Percentiles rank a stretch among this genome's conserved stretches.
phyloP scores from a whole-genome alignment of 1,140 invertebrate genomes.

The Cherax quadricarinatus region DNA sequence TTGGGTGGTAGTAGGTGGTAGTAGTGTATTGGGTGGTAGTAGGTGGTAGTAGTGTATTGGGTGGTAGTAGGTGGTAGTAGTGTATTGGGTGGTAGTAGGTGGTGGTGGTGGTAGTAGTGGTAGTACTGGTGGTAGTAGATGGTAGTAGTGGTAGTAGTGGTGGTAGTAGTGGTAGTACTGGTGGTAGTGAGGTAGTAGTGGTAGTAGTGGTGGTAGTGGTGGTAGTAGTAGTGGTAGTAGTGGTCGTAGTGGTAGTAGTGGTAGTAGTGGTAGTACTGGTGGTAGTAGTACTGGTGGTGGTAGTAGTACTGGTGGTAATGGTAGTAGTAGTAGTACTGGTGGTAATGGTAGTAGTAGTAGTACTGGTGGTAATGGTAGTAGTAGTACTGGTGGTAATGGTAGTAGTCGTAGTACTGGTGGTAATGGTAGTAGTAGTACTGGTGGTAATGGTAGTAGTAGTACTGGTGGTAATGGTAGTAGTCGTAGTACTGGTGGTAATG shows the following conservation, averaged over 20 bases:
- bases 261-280: slow-evolving; percentile 1
- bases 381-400: neutral
- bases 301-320: neutral
- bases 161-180: neutral
- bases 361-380: neutral
- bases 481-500: neutral
- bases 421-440: neutral
- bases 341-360: neutral
- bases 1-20: neutral
- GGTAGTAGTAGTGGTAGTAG: slow-evolving; percentile 3
- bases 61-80: neutral
- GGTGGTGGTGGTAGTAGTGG: neutral
- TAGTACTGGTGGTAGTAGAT: no score
- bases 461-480: neutral
- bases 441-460: neutral
- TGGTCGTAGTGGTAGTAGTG: slow-evolving; percentile 8
- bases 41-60: neutral
- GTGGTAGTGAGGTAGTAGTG: neutral
- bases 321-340: neutral
- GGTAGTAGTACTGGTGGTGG: slow-evolving; percentile 1
- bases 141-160: neutral
- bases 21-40: neutral
- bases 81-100: neutral
- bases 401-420: neutral
- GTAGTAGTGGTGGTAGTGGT: slow-evolving; percentile 10